phyloP scores from a whole-genome alignment of 2,113 vertebrate species.

The Laterallus jamaicensis region DNA sequence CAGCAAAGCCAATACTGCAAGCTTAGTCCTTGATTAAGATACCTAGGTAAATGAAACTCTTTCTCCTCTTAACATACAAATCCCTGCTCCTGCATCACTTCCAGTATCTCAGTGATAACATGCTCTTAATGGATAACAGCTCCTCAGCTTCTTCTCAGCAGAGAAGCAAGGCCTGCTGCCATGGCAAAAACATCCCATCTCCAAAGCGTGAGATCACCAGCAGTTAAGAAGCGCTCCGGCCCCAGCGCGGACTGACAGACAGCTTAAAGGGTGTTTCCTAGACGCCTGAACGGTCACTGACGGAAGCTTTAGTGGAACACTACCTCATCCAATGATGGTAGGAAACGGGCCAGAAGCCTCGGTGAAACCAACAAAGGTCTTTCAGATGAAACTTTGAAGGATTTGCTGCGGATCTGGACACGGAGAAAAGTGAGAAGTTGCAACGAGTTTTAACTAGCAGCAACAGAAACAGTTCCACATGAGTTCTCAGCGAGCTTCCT shows the following conservation, averaged over 20 bases:
- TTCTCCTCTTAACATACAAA: slow-evolving; percentile 57
- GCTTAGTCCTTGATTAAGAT: slow-evolving; percentile 70
- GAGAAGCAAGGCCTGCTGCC: slow-evolving; percentile 70
- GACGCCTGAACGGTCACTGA: slow-evolving; percentile 61
- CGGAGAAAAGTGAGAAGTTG: slow-evolving; percentile 77
- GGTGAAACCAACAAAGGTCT: slow-evolving; percentile 69
- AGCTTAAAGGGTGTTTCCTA: slow-evolving; percentile 52
- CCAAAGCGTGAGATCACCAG: slow-evolving; percentile 67
- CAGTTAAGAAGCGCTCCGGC: slow-evolving; percentile 51
- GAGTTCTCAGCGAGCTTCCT: slow-evolving; percentile 77
- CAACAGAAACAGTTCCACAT: slow-evolving; percentile 75
- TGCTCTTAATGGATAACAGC: slow-evolving; percentile 53
- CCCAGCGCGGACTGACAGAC: not conserved
- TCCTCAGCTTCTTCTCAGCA: slow-evolving; percentile 64
- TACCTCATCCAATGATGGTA: slow-evolving; percentile 62
- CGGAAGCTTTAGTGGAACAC: slow-evolving; percentile 63
- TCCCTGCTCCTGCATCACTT: slow-evolving; percentile 60
- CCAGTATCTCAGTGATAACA: slow-evolving; percentile 66
- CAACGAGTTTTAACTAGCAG: slow-evolving; percentile 80
- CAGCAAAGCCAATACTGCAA: slow-evolving; percentile 76
- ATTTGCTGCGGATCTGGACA: slow-evolving; percentile 77
- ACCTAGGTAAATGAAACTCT: slow-evolving; percentile 40
- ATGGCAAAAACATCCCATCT: slow-evolving; percentile 65
- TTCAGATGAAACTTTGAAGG: slow-evolving; percentile 70
- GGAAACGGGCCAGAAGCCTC: slow-evolving; percentile 72